phyloP scores from a whole-genome alignment of 1,140 invertebrate species.

The Steinernema feltiae region DNA sequence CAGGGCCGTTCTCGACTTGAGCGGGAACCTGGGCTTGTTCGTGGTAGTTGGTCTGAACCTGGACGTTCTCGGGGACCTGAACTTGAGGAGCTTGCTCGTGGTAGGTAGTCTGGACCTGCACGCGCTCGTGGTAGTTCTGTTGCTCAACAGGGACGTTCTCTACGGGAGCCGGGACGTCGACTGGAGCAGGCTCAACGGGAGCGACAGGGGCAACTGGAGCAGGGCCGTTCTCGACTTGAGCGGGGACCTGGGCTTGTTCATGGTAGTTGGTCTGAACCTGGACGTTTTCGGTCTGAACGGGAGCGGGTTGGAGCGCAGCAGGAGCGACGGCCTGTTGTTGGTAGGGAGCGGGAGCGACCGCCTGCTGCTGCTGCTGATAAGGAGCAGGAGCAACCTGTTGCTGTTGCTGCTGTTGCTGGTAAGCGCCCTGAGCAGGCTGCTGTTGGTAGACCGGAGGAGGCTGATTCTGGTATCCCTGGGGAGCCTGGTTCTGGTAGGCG shows the following conservation, averaged over 20 bases:
- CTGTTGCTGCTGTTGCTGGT: not conserved
- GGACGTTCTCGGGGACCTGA: not conserved
- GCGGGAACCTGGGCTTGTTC: too few species aligned
- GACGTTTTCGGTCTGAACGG: not conserved
- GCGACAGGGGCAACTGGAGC: not conserved
- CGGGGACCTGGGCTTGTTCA: not conserved
- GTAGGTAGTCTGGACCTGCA: not conserved
- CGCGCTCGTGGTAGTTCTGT: not conserved
- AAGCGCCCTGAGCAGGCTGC: not conserved
- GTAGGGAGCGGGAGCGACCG: not conserved
- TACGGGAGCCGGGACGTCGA: not conserved
- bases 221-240: not conserved
- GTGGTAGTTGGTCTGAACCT: not conserved
- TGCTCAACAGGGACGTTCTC: not conserved
- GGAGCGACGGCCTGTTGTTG: not conserved
- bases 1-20: not conserved
- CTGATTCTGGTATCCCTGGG: conserved; percentile 7
- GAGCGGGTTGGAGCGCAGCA: not conserved
- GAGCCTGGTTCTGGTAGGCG: not conserved
- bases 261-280: not conserved
- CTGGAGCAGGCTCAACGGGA: not conserved
- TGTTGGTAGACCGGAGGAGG: conserved; percentile 1
- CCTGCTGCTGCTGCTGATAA: not conserved
- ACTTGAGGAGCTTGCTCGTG: not conserved
- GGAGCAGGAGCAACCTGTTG: not conserved